These are phyloP conservation scores for Rapana venosa DNA, from an alignment of 2,888 invertebrate genomes.

Conservation along the genomic window DNA sequence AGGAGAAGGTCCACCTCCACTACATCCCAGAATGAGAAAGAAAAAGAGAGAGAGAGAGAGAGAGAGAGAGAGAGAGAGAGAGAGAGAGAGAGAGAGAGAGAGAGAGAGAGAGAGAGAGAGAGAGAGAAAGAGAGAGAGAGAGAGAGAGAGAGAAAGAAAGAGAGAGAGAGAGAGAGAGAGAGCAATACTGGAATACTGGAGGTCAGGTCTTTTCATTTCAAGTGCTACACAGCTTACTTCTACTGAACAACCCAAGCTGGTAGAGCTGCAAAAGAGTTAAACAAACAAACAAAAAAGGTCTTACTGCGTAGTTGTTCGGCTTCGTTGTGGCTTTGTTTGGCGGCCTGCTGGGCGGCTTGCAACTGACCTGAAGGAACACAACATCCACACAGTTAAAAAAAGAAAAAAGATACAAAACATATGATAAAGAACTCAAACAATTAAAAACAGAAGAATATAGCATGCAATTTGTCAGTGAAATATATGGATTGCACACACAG, in stretches of 20 bases:
- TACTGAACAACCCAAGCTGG: background rate
- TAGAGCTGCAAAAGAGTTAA: too few species aligned
- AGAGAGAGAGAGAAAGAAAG: too few species aligned
- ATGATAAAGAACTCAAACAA: background rate
- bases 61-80: too few species aligned
- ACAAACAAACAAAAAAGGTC: slow-evolving; percentile 33
- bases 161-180: too few species aligned
- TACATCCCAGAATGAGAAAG: too few species aligned
- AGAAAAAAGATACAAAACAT: background rate
- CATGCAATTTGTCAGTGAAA: background rate
- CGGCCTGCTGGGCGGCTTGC: slow-evolving; percentile 78
- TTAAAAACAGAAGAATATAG: background rate
- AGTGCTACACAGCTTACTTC: background rate
- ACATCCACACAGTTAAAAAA: background rate
- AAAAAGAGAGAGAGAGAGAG: too few species aligned
- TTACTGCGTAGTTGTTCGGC: slow-evolving; percentile 80
- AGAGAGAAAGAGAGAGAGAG: too few species aligned
- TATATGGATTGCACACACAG: background rate
- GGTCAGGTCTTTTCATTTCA: too few species aligned
- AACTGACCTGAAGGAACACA: slow-evolving; percentile 63
- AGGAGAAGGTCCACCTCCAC: too few species aligned
- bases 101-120: too few species aligned
- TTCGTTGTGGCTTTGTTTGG: slow-evolving; percentile 80
- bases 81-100: too few species aligned
- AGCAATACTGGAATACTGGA: too few species aligned